phyloP scores from a whole-genome alignment of 1,140 invertebrate genomes.

The Leptinotarsa undecemlineata region DNA sequence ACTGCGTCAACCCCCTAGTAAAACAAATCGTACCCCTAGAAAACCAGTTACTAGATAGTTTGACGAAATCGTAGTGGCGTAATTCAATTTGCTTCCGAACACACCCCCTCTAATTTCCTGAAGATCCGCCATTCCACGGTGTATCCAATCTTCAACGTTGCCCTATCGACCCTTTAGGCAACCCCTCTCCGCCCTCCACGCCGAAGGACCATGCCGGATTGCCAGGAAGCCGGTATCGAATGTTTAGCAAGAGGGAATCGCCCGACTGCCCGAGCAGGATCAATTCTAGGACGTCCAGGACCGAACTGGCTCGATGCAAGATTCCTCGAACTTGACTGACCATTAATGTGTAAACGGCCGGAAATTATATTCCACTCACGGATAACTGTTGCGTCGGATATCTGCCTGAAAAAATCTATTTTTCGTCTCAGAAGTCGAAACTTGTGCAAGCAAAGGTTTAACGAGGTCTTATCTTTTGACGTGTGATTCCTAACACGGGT shows the following conservation, averaged over 20 bases:
- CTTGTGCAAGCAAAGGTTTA: too few relatives aligned
- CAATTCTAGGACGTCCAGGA: background rate
- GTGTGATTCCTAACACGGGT: too few relatives aligned
- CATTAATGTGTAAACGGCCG: too few relatives aligned
- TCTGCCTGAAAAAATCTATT: too few relatives aligned
- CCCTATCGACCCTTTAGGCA: background rate
- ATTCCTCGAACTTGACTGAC: background rate
- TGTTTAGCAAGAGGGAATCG: constrained; percentile 4
- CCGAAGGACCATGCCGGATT: background rate
- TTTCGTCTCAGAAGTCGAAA: too few relatives aligned
- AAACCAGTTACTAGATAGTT: background rate
- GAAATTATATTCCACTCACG: too few relatives aligned
- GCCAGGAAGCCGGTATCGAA: background rate
- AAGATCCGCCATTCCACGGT: background rate
- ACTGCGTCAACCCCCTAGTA: too few relatives aligned
- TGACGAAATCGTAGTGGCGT: background rate
- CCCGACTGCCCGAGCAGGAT: background rate
- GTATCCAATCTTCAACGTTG: background rate
- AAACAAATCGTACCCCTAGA: too few relatives aligned
- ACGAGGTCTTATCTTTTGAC: too few relatives aligned
- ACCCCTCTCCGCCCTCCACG: background rate
- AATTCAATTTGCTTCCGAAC: background rate
- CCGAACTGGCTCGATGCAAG: background rate
- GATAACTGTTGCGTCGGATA: too few relatives aligned
- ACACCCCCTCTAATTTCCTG: background rate